Conservation (phyloP, 2,888 invertebrate species). For the Lochmaea capreae region DNA sequence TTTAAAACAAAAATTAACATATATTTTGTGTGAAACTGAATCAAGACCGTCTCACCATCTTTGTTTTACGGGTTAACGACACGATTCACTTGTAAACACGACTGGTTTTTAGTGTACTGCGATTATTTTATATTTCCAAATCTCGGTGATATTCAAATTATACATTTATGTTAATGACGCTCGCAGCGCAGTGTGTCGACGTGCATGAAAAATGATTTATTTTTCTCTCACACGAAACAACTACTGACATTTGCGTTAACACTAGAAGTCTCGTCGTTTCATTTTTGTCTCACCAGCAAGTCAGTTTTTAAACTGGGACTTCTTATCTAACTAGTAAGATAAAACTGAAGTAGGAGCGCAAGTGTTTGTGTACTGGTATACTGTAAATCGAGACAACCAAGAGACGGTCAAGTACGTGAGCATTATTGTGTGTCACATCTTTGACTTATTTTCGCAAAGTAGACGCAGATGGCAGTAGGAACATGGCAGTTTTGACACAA, state of each 20-base stretch:
- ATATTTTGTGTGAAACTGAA: conserved; percentile 40
- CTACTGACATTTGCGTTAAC: not conserved
- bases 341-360: too few species aligned
- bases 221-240: conserved; percentile 47
- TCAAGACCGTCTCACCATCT: conserved; percentile 43
- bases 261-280: too few species aligned
- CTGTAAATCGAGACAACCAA: too few species aligned
- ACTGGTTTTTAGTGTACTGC: conserved; percentile 46
- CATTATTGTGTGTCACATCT: too few species aligned
- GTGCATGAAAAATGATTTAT: conserved; percentile 52
- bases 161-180: conserved; percentile 54
- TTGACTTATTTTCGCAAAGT: too few species aligned
- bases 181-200: conserved; percentile 51
- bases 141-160: conserved; percentile 54
- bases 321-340: too few species aligned
- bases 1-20: not conserved
- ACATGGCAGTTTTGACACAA: too few species aligned
- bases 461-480: too few species aligned
- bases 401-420: too few species aligned
- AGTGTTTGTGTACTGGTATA: too few species aligned
- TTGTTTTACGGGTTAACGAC: conserved; percentile 49
- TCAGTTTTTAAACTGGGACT: too few species aligned
- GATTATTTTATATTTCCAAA: conserved; percentile 49
- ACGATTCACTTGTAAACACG: conserved; percentile 52
- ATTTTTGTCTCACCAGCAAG: not conserved